Base-by-base conservation (phyloP, 2,888 invertebrate species). In the Pyrrhia umbra region DNA sequence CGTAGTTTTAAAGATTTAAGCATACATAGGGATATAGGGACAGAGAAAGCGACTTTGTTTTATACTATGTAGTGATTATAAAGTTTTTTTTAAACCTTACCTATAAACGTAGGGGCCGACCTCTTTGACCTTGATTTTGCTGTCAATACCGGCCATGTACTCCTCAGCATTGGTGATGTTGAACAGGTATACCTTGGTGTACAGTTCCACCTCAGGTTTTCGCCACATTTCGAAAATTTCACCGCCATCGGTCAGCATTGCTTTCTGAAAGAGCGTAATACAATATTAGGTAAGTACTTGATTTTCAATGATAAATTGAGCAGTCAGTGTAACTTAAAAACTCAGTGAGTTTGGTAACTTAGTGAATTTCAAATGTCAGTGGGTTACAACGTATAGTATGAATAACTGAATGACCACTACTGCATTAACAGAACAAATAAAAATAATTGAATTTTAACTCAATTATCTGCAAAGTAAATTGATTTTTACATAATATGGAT, bases 51-150 rank as follows among this genome's bases (percentile, higher is more conserved):
- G 23, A n/a, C 23, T 23, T 23, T 4, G 23, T 23, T 23, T 23
- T 2, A 6, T 23, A 23, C 3, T 6, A 2, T 23, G 6, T 23
- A 6, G 6, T 23, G 23, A 23, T 23, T 2, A 23, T 23, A 10
- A 8, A 15, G 6, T 13, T 15, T 15, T 21, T 10, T 42, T 16
- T 10, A 54, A 9, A 18, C 92, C 95, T 95, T 92, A 98, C 98
- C 96, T 97, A 92, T 98, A 99, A 0, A 98, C 97, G 86, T 97
- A 98, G 0, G 98, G 98, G 0, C 98, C 98, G 9, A 98, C 96
- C 94, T 98, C 96, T 76, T 97, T 92, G 2, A 98, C 95, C 54
- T 95, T 95, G 20, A 98, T 88, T 83, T 97, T 97, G 37, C 95
- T 95, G 4, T 96, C 96, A 2, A 86, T 89, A 0, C 98, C 97